Evolutionary conservation across 2,797 vertebrate species (phyloP).

Genomic region (Halcyon leucocephala): DNA sequence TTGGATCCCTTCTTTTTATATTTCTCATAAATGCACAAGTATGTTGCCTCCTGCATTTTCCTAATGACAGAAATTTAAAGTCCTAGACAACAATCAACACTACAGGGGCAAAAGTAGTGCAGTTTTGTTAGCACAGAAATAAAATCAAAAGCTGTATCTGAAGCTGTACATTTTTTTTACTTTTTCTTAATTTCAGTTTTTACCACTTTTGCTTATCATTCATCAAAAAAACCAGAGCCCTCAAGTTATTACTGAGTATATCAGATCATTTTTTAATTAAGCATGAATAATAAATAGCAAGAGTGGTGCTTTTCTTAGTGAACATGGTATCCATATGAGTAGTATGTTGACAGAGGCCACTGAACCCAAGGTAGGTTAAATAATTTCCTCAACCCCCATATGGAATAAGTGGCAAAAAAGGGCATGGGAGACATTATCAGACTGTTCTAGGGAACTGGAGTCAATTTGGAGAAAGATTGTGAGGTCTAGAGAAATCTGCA

Average conservation of each 20-base stretch:
- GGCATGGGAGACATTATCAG: background rate
- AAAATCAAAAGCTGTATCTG: slow-evolving; percentile 60
- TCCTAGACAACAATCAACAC: slow-evolving; percentile 72
- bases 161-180: slow-evolving; percentile 35
- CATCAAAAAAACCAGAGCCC: background rate
- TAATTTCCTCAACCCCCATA: background rate
- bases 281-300: background rate
- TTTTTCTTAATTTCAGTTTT: slow-evolving; percentile 52
- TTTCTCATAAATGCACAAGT: slow-evolving; percentile 65
- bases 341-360: background rate
- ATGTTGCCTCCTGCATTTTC: slow-evolving; percentile 65
- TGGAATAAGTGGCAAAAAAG: background rate
- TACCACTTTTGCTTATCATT: slow-evolving; percentile 9
- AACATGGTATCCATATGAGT: background rate
- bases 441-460: background rate
- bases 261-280: background rate
- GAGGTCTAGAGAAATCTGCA: background rate
- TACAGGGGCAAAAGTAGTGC: slow-evolving; percentile 50
- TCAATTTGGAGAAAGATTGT: background rate
- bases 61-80: slow-evolving; percentile 70
- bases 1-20: slow-evolving; percentile 55
- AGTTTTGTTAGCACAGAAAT: slow-evolving; percentile 57
- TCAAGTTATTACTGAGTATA: background rate
- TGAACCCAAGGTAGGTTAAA: background rate
- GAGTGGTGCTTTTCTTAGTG: background rate